These are phyloP conservation scores for Adoxophyes honmai DNA, from an alignment of 1,140 invertebrate genomes.

Conservation along the genomic window DNA sequence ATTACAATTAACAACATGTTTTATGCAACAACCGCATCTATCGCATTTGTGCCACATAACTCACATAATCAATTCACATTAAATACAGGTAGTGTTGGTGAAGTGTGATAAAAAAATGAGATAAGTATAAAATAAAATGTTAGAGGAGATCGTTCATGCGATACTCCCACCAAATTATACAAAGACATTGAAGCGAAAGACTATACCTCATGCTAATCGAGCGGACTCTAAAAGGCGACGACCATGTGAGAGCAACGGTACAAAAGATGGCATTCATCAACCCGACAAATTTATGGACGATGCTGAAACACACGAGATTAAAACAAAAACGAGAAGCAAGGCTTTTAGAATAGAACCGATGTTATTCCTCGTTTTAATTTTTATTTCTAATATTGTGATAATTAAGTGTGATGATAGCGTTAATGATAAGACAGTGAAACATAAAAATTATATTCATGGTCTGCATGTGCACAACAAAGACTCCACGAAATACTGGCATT, in stretches of 20 bases:
- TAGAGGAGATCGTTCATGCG: constrained; percentile 63
- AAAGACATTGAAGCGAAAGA: constrained; percentile 34
- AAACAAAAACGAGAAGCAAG: constrained; percentile 28
- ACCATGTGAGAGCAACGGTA: constrained; percentile 19
- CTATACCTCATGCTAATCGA: constrained; percentile 36
- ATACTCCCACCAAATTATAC: constrained; percentile 45
- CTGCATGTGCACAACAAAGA: constrained; percentile 9
- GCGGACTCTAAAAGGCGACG: constrained; percentile 46
- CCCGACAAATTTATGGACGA: constrained; percentile 49
- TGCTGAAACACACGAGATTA: constrained; percentile 65
- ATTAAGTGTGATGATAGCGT: constrained; percentile 68
- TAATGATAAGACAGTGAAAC: constrained; percentile 52
- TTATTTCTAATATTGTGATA: constrained; percentile 69
- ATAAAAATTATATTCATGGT: constrained; percentile 25
- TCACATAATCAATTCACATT: neutral
- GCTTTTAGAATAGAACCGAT: constrained; percentile 29
- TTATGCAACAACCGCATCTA: constrained; percentile 15
- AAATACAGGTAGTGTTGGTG: constrained; percentile 19
- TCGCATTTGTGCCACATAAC: constrained; percentile 20
- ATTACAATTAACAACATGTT: constrained; percentile 9
- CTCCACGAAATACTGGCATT: constrained; percentile 18
- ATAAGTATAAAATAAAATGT: constrained; percentile 57
- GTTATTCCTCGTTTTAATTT: constrained; percentile 49
- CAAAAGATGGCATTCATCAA: constrained; percentile 31
- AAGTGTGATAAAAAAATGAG: constrained; percentile 51